These are phyloP conservation scores for Bedellia somnulentella DNA, from an alignment of 2,888 invertebrate species.

Conservation along the genomic window DNA sequence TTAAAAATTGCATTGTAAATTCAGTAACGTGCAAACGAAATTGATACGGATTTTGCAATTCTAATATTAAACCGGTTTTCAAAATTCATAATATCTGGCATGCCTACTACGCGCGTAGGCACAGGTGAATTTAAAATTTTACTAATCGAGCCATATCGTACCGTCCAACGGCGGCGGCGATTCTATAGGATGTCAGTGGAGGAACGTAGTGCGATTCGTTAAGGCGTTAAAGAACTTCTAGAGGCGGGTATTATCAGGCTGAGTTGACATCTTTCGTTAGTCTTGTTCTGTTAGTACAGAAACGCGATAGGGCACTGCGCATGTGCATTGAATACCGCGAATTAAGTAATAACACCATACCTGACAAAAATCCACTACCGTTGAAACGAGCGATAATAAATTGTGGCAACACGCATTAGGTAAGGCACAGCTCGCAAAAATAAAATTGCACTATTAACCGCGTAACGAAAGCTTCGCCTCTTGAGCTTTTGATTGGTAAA, in stretches of 20 bases:
- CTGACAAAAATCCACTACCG: no score
- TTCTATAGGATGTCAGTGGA: slow-evolving; percentile 2
- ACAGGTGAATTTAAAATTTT: slow-evolving; percentile 1
- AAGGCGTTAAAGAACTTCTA: slow-evolving; percentile 5
- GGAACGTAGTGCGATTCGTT: slow-evolving; percentile 3
- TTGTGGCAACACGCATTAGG: slow-evolving; percentile 16
- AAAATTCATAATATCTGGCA: no score
- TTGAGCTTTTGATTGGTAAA: slow-evolving; percentile 15
- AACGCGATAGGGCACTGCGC: no score
- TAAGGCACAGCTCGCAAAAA: slow-evolving; percentile 16
- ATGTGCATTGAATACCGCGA: no score
- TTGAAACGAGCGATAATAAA: slow-evolving; percentile 10
- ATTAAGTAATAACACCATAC: no score
- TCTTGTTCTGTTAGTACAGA: slow-evolving; percentile 6
- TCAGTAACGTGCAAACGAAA: no score
- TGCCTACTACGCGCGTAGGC: no score
- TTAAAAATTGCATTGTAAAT: no score
- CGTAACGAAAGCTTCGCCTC: slow-evolving; percentile 13
- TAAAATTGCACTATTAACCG: slow-evolving; percentile 14
- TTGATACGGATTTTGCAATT: no score
- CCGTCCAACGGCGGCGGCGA: slow-evolving; percentile 3
- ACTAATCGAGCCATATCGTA: not conserved
- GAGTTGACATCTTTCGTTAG: slow-evolving; percentile 7
- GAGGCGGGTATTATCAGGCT: no score
- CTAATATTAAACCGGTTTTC: no score